Percentiles rank a stretch among this genome's conserved stretches.
These are phyloP conservation scores for Diachasma alloeum DNA, from an alignment of 1,140 invertebrate genomes.

Conservation along the genomic window DNA sequence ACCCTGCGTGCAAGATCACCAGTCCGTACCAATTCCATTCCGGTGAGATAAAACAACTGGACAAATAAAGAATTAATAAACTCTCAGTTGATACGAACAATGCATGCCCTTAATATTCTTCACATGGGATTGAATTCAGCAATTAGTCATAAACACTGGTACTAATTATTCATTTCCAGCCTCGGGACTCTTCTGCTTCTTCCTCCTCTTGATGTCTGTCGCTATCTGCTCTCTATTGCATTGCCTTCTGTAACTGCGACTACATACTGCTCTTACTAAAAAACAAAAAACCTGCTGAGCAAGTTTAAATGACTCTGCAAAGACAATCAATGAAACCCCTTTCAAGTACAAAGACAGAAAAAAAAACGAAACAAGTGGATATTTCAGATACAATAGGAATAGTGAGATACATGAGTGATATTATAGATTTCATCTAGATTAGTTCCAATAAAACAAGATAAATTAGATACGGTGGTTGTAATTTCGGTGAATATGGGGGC, in stretches of 20 bases:
- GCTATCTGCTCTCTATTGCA: constrained; percentile 58
- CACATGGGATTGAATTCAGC: no score
- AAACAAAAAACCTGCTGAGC: constrained; percentile 33
- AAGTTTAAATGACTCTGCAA: constrained; percentile 25
- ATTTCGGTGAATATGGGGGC: constrained; percentile 6
- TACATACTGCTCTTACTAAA: constrained; percentile 53
- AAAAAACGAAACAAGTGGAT: not conserved
- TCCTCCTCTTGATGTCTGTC: constrained; percentile 62
- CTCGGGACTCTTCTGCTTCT: constrained; percentile 56
- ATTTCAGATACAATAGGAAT: not conserved
- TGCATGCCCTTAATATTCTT: constrained; percentile 13
- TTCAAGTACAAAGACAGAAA: constrained; percentile 20
- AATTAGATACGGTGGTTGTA: not conserved
- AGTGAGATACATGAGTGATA: constrained; percentile 17
- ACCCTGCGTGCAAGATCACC: constrained; percentile 65
- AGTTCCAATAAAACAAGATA: not conserved
- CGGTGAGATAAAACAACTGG: constrained; percentile 50
- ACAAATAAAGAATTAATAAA: not conserved
- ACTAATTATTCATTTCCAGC: constrained; percentile 51
- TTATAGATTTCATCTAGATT: constrained; percentile 11
- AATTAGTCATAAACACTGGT: not conserved
- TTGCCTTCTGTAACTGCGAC: constrained; percentile 56
- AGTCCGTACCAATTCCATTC: constrained; percentile 55
- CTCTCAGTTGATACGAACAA: not conserved
- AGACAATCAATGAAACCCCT: constrained; percentile 20